A percentile compares a stretch with the other conserved stretches of the same genome.
Evolutionary conservation across 64 coral and sea anemone species (phyloP).

Genomic region (Porites australiensis): DNA sequence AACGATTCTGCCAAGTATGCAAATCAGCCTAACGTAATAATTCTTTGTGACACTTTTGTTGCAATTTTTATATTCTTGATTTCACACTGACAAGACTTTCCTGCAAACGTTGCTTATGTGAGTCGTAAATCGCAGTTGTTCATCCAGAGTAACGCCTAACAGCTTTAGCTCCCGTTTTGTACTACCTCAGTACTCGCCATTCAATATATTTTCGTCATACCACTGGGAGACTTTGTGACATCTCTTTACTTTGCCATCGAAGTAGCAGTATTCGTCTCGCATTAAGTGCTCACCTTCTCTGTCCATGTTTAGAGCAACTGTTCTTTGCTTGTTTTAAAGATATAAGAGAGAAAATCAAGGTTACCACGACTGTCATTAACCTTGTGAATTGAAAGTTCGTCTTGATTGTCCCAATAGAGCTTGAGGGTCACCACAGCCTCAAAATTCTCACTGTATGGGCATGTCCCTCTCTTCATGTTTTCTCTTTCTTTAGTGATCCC

Average conservation of each 20-base stretch:
- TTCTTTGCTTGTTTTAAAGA: background rate
- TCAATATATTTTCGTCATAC: no score
- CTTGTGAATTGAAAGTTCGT: background rate
- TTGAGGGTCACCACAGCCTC: slow-evolving; percentile 5
- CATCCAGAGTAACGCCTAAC: no score
- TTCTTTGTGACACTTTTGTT: no score
- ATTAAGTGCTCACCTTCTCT: background rate
- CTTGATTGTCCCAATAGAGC: background rate
- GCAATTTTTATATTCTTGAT: no score
- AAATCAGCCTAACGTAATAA: no score
- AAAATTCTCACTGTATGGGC: background rate
- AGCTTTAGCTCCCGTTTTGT: no score
- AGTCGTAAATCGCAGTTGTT: no score
- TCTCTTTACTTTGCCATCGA: slow-evolving; percentile 14
- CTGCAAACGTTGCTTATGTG: no score
- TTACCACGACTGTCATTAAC: slow-evolving; percentile 5
- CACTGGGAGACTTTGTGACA: background rate
- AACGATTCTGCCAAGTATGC: no score
- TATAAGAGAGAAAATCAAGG: background rate
- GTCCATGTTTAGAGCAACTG: background rate
- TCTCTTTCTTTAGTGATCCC: background rate
- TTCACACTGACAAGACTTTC: no score
- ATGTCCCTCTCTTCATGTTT: background rate
- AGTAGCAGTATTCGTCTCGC: background rate
- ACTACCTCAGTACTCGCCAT: no score